Evolutionary conservation across 2,113 vertebrate species (phyloP), one percentile per base, ranked within the genome.

Genomic region (Oncorhynchus gorbuscha): DNA sequence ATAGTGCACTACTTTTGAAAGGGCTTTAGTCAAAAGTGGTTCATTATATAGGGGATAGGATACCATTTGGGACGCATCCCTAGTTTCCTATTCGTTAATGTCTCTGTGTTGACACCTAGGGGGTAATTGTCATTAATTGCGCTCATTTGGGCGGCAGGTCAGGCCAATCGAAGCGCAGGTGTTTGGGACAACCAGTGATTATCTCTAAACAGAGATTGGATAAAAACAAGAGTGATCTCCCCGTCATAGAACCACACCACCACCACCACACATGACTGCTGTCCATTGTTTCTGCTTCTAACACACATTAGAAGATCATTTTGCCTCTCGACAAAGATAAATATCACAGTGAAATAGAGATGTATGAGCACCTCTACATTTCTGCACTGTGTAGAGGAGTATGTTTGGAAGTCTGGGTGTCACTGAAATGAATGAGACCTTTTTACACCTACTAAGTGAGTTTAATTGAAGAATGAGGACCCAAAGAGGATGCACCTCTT

Each of bases 61-160:
- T 45, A 3, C 39, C 39, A 45, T 45, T 45, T 89, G 83, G 51
- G 16, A 18, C 16, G 51, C 51, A 14, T 1, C 4, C 51, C 16
- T 55, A 18, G 51, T 55, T 55, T 55, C 86, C 91, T 91, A 94
- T 94, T 93, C 85, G 91, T 93, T 93, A 87, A 88, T 92, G 92
- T 93, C 93, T 91, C 86, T 92, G 92, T 90, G 88, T 82, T 93
- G 94, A 93, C 93, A 94, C 92, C 92, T 93, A 90, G 86, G 87
- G 89, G 91, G 90, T 94, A 93, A 94, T 94, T 93, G 93, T 94
- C 94, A 94, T 94, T 94, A 94, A 94, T 94, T 94, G 93, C 90
- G 81, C 93, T 94, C 94, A 93, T 94, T 94, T 93, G 85, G 84
- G 86, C 72, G 58, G 84, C 90, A 86, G 93, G 92, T 92, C 92